Conservation (phyloP, 2,797 vertebrate species). For the Platyrinchus mystaceus region DNA sequence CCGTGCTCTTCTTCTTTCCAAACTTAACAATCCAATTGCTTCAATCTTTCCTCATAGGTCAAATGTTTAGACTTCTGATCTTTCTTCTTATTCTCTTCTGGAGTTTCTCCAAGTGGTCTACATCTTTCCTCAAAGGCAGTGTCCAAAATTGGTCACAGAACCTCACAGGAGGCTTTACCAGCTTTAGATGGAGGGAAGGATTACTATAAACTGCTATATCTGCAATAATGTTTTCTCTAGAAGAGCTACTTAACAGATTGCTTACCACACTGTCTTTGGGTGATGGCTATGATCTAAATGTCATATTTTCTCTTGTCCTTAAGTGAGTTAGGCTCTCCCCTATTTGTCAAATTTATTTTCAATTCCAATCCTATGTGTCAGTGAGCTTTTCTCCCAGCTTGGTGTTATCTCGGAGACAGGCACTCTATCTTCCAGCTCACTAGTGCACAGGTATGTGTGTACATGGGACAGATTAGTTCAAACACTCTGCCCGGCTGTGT, state of each 20-base stretch:
- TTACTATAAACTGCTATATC: not conserved
- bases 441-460: not conserved
- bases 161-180: not conserved
- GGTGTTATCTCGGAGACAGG: not conserved
- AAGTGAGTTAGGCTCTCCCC: not conserved
- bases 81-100: not conserved
- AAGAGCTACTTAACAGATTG: not conserved
- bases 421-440: not conserved
- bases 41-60: not conserved
- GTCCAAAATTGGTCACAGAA: not conserved
- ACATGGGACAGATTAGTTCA: not conserved
- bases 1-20: not conserved
- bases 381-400: not conserved
- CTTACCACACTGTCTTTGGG: not conserved
- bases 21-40: not conserved
- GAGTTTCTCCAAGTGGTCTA: not conserved
- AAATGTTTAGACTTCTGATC: not conserved
- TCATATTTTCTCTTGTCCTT: not conserved
- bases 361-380: not conserved
- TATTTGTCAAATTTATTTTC: not conserved
- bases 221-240: not conserved
- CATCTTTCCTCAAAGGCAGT: not conserved
- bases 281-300: not conserved
- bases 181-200: not conserved
- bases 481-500: not conserved